Conservation (phyloP, 2,113 vertebrate genomes). For the Ia io region DNA sequence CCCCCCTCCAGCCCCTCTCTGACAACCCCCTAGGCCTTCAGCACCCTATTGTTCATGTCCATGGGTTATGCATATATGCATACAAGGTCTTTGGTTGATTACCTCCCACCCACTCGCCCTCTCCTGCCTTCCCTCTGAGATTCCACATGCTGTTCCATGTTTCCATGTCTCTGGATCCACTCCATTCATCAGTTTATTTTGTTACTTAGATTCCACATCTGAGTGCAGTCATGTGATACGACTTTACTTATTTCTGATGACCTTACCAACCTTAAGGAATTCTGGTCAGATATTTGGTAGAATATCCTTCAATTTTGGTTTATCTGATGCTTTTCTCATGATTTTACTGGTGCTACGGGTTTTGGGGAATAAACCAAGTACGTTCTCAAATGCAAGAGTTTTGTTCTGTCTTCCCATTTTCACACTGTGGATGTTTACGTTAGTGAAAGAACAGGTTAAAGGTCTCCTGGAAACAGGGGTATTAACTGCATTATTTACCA, state of each 20-base stretch:
- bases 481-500: not conserved
- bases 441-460: not conserved
- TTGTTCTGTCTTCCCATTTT: slow-evolving; percentile 22
- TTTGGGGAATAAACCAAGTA: not conserved
- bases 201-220: too few species aligned
- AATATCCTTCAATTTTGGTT: not conserved
- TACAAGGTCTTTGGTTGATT: too few species aligned
- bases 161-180: too few species aligned
- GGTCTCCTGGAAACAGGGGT: not conserved
- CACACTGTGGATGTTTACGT: not conserved
- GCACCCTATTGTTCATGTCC: too few species aligned
- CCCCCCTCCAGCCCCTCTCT: too few species aligned
- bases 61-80: too few species aligned
- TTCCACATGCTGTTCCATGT: too few species aligned
- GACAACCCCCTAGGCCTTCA: too few species aligned
- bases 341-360: not conserved
- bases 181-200: too few species aligned
- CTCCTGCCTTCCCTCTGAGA: too few species aligned
- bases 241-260: not conserved
- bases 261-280: not conserved
- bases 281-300: not conserved
- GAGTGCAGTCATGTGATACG: too few species aligned
- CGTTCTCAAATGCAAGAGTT: not conserved
- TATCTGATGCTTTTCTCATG: not conserved
- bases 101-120: too few species aligned